These are phyloP conservation scores for Tetranychus truncatus DNA, from an alignment of 2,888 invertebrate species.

Conservation along the genomic window DNA sequence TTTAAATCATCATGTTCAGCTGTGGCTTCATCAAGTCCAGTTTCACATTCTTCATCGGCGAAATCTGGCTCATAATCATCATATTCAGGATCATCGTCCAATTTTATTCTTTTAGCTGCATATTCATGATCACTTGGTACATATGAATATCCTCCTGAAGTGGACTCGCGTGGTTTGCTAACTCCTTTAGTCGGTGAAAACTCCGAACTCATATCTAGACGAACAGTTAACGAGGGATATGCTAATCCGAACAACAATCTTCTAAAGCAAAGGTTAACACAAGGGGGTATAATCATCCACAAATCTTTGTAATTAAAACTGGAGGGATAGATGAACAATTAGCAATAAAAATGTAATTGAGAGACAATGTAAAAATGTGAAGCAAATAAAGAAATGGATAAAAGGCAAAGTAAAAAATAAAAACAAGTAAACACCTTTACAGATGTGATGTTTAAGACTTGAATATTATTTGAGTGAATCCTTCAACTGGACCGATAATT, in stretches of 20 bases:
- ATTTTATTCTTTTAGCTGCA: constrained; percentile 1
- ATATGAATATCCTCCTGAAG: not conserved
- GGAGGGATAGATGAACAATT: not conserved
- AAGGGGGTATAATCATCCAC: not conserved
- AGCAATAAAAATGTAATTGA: not conserved
- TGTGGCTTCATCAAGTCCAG: not conserved
- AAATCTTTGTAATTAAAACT: not conserved
- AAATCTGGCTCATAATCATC: not conserved
- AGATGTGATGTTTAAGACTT: no score
- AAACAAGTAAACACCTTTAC: not conserved
- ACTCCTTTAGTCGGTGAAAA: not conserved
- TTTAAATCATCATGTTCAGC: not conserved
- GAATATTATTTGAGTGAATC: no score
- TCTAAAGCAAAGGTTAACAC: not conserved
- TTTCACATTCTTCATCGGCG: not conserved
- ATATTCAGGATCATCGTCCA: not conserved
- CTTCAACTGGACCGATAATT: not conserved
- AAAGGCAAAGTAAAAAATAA: not conserved
- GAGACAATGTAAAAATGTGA: not conserved
- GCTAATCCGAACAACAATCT: constrained; percentile 1
- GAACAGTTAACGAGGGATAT: not conserved
- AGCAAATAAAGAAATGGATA: not conserved
- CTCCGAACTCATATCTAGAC: not conserved
- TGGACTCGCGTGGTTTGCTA: not conserved
- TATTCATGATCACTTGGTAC: constrained; percentile 5